phyloP scores from a whole-genome alignment of 1,140 invertebrate species.

The Laupala kohalensis region DNA sequence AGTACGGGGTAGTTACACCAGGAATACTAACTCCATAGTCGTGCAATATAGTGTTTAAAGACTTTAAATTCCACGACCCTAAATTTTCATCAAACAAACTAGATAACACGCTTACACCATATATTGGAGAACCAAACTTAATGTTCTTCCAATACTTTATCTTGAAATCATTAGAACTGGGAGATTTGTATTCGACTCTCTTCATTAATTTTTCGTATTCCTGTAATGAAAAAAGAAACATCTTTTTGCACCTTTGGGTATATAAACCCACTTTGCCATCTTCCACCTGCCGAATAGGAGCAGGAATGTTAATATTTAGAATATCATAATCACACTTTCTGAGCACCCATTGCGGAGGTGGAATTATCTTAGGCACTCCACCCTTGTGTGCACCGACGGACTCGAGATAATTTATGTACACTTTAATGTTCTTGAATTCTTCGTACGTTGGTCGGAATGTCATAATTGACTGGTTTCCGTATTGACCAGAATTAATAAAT shows the following conservation, averaged over 20 bases:
- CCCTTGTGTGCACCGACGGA: constrained; percentile 83
- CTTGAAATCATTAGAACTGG: constrained; percentile 83
- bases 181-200: constrained; percentile 58
- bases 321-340: constrained; percentile 71
- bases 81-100: constrained; percentile 80
- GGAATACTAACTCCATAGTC: too few species aligned
- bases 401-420: constrained; percentile 85
- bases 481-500: too few species aligned
- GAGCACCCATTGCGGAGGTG: constrained; percentile 84
- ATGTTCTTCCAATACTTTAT: constrained; percentile 97
- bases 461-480: too few species aligned
- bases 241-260: constrained; percentile 90
- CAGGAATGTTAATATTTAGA: constrained; percentile 65
- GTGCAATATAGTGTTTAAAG: background rate
- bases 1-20: background rate
- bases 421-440: constrained; percentile 86
- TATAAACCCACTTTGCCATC: constrained; percentile 87
- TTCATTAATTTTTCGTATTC: constrained; percentile 78
- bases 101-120: constrained; percentile 92
- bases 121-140: constrained; percentile 78
- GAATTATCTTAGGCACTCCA: constrained; percentile 87
- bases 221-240: constrained; percentile 76
- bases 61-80: constrained; percentile 29
- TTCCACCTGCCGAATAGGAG: constrained; percentile 72
- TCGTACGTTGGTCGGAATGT: constrained; percentile 90